Base-by-base conservation (phyloP, 2,797 vertebrate species). In the Oryzias dopingdopingensis region DNA sequence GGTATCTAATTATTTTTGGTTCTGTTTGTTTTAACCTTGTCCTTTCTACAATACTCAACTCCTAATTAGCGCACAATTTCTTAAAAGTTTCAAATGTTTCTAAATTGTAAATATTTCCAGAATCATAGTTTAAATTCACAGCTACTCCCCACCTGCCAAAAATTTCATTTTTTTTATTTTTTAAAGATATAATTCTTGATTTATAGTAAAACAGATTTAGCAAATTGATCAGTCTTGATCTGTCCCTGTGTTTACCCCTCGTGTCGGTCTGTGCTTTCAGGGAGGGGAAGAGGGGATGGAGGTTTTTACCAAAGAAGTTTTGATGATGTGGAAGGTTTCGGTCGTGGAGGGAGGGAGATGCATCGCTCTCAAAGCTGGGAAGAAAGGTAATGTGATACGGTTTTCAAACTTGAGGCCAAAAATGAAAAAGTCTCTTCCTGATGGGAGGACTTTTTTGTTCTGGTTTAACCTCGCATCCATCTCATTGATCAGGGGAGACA, bases 301-400 rank as follows among this genome's bases (percentile, higher is more conserved):
- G 95, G 95, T 82, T 99, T 99, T 95, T 99, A 98, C 96, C 97
- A 99, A 99, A 98, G 97, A 98, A 99, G 96, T 93, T 99, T 98
- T 94, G 97, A 99, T 78, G 97, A 99, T 80, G 95, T 98, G 70
- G 97, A 99, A 85, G 95, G 94, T 69, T 99, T 99, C 92, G 97
- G 96, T 72, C 94, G 95, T 76, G 97, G 95, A 86, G 95, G 83
- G 54, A 92, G 95, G 86, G 96, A 98, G 89, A 99, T 98, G 94
- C 96, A 98, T 88, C 95, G 97, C 76, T 98, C 96, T 70, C 97
- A 99, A 87, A 99, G 97, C 86, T 99, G 97, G 97, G 97, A 99
- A 87, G 97, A 99, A 93, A 97, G 97, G 97, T 96, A 94, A 86
- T 24, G 6, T 37, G 45, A 32, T 52, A 32, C 7, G 0, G 4